phyloP scores from a whole-genome alignment of 2,797 vertebrate species.

The Tinamus major region DNA sequence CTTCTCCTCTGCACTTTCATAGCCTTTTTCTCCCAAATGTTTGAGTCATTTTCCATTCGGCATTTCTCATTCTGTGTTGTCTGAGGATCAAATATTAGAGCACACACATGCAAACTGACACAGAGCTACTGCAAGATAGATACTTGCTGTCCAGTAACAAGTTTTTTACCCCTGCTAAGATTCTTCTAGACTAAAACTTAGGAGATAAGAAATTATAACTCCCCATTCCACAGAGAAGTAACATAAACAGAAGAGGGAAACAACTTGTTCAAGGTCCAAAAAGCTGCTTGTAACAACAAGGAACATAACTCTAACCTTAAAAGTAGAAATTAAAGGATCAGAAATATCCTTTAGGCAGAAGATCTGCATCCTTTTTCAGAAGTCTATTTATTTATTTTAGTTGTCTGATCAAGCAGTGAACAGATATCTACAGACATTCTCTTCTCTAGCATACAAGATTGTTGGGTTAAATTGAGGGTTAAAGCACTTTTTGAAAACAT shows the following conservation, averaged over 20 bases:
- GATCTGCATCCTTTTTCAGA: neutral
- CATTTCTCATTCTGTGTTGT: too few relatives aligned
- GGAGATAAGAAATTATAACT: neutral
- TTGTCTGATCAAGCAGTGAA: neutral
- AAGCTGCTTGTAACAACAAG: neutral
- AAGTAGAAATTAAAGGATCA: neutral
- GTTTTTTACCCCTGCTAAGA: neutral
- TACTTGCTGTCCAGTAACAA: neutral
- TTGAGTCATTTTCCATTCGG: neutral
- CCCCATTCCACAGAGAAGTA: neutral
- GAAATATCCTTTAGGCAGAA: neutral
- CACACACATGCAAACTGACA: fast-evolving
- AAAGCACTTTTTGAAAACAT: neutral
- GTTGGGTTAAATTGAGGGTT: neutral
- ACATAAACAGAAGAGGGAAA: neutral
- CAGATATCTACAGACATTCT: neutral
- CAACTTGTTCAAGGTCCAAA: neutral
- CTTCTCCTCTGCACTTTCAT: neutral
- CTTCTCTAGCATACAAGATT: neutral
- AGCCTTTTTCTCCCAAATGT: neutral
- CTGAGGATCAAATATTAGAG: neutral
- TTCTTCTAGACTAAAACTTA: neutral
- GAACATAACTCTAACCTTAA: neutral
- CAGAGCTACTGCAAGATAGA: neutral
- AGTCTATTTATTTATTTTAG: neutral